phyloP scores from a whole-genome alignment of 2,113 vertebrate species.

The Hyperoodon ampullatus region DNA sequence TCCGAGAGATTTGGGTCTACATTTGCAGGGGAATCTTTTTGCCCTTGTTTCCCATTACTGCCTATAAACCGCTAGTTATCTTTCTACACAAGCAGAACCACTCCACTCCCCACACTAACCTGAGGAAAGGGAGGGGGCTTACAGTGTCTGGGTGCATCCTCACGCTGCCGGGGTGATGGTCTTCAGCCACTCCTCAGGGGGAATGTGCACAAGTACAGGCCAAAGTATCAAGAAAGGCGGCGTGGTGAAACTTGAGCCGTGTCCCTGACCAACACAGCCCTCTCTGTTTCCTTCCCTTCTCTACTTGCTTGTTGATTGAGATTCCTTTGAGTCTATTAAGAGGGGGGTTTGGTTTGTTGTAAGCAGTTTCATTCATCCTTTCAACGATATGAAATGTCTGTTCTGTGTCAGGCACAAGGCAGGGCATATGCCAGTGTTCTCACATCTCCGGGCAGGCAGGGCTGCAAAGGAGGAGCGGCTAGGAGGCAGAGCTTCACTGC shows the following conservation, averaged over 20 bases:
- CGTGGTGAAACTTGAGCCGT: fast-evolving
- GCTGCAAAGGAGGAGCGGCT: fast-evolving
- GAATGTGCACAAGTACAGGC: fast-evolving
- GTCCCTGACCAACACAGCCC: fast-evolving
- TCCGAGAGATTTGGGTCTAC: neutral
- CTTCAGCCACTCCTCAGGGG: neutral
- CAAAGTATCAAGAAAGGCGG: neutral
- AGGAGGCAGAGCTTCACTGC: fast-evolving
- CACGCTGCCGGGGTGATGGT: neutral
- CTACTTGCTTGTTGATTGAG: neutral
- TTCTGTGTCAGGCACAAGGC: neutral
- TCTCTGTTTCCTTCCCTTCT: neutral
- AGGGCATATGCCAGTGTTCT: neutral
- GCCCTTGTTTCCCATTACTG: neutral
- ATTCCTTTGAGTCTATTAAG: neutral
- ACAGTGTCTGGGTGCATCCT: neutral
- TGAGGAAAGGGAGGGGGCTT: neutral
- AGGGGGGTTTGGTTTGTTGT: neutral
- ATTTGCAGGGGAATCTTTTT: neutral
- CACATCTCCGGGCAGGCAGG: too few species aligned
- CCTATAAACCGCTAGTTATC: neutral
- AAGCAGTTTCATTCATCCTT: neutral
- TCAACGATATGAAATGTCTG: neutral
- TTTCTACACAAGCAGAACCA: neutral
- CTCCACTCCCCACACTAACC: neutral